Evolutionary conservation across 2,113 vertebrate genomes (phyloP), one percentile per base, ranked within the genome.

Genomic region (Carettochelys insculpta): DNA sequence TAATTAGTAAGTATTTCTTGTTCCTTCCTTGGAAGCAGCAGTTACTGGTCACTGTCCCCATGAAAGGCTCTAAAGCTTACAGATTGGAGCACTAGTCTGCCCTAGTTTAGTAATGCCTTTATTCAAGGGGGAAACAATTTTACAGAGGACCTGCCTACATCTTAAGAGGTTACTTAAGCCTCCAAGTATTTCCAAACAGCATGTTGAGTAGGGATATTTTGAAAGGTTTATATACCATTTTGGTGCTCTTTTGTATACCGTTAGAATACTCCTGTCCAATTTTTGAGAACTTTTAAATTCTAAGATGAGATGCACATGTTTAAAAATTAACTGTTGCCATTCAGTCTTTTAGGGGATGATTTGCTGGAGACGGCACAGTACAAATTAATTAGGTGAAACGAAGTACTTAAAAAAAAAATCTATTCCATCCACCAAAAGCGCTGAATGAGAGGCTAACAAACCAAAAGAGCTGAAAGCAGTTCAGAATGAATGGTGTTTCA

Each of bases 381-480:
- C 77, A n/a, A 88, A 95, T 90, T 90, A 93, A 92, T 89, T 83
- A 76, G 92, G 85, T 27, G 89, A 78, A 61, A 93, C 91, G 45
- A 95, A 96, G 92, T 87, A 96, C 88, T 94, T 91, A 50, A 50
- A 11, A 50, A 50, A 11, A 50, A 50, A 48, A 48, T 3, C 48
- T 71, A 48, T 92, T 25, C 82, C 78, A 85, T 29, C 75, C 53
- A 6, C 91, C 94, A 93, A 80, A 82, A 47, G 68, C 58, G 16
- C 58, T 95, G 92, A 68, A 34, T 1, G 1, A 93, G 80, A 8
- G 45, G 54, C 53, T 95, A 87, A 85, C 77, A 92, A 76, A 24
- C 80, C 10, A 34, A 93, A 53, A 27, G 43, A 88, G 78, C 68
- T 90, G 85, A 68, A 65, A 68, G 3, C 61, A 38, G n/a, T 38